These are phyloP conservation scores for Phlogophora meticulosa DNA, from an alignment of 2,888 invertebrate species.

Conservation along the genomic window DNA sequence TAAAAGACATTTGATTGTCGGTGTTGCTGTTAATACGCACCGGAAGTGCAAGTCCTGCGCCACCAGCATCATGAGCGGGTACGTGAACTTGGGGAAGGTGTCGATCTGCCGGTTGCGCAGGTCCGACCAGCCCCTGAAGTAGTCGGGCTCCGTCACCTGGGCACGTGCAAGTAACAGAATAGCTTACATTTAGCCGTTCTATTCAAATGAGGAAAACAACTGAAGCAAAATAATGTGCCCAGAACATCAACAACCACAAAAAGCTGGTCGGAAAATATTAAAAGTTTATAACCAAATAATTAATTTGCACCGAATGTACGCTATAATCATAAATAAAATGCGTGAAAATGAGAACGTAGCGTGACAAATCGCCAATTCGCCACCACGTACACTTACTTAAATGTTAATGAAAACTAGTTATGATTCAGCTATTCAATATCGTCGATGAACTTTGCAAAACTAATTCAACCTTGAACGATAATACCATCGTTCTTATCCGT, in stretches of 20 bases:
- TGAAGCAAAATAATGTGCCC: not conserved
- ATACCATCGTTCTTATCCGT: too few relatives aligned
- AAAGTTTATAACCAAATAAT: not conserved
- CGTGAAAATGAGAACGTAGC: not conserved
- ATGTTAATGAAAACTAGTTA: not conserved
- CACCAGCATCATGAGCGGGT: slow-evolving; percentile 81
- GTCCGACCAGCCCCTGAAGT: slow-evolving; percentile 83
- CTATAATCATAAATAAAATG: not conserved
- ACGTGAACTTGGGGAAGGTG: slow-evolving; percentile 83
- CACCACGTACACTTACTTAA: not conserved
- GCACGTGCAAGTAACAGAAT: not conserved
- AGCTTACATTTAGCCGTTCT: not conserved
- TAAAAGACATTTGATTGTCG: not conserved
- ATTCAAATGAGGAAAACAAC: not conserved
- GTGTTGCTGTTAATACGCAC: slow-evolving; percentile 60
- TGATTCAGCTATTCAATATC: not conserved
- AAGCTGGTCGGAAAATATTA: not conserved
- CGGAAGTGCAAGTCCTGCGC: slow-evolving; percentile 81
- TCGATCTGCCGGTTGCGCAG: slow-evolving; percentile 80
- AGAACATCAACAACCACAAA: not conserved
- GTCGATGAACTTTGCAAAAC: too few relatives aligned
- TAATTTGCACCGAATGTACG: not conserved
- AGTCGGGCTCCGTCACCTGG: slow-evolving; percentile 79
- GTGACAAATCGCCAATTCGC: not conserved
- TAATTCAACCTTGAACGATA: too few relatives aligned